Evolutionary conservation across 2,888 invertebrate genomes (phyloP).

Genomic region (Drosophila nigricruria): DNA sequence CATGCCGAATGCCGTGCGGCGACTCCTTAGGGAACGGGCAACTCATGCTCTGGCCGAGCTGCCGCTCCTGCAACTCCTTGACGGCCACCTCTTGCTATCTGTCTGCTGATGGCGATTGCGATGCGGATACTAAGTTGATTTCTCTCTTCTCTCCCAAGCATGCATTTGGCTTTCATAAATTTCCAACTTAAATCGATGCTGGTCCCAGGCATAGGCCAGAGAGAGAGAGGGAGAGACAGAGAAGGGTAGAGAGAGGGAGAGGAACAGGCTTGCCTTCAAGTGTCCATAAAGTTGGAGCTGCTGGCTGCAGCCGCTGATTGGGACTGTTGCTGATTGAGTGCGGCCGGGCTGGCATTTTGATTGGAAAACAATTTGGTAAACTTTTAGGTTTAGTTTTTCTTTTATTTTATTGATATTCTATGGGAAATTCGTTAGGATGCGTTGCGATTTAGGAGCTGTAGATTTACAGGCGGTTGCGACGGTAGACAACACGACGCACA

Average conservation of each 20-base stretch:
- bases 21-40: slow-evolving; percentile 53
- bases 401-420: slow-evolving; percentile 46
- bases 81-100: slow-evolving; percentile 53
- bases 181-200: slow-evolving; percentile 54
- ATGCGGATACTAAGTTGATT: slow-evolving; percentile 66
- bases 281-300: slow-evolving; percentile 45
- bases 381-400: slow-evolving; percentile 56
- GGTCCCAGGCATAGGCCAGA: too few relatives aligned
- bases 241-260: background rate
- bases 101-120: slow-evolving; percentile 41
- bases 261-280: slow-evolving; percentile 30
- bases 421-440: slow-evolving; percentile 61
- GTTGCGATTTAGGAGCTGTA: slow-evolving; percentile 2
- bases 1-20: slow-evolving; percentile 53
- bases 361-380: slow-evolving; percentile 74
- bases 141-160: slow-evolving; percentile 41
- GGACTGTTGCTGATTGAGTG: slow-evolving; percentile 59
- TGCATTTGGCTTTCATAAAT: slow-evolving; percentile 72
- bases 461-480: slow-evolving; percentile 68
- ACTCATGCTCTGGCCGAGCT: slow-evolving; percentile 23
- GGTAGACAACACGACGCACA: slow-evolving; percentile 80
- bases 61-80: slow-evolving; percentile 59
- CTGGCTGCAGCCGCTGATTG: slow-evolving; percentile 41
- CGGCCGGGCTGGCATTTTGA: slow-evolving; percentile 56
- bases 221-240: background rate